A percentile compares a stretch with the other conserved stretches of the same genome.
Evolutionary conservation across 2,797 vertebrate genomes (phyloP).

Genomic region (Argya squamiceps): DNA sequence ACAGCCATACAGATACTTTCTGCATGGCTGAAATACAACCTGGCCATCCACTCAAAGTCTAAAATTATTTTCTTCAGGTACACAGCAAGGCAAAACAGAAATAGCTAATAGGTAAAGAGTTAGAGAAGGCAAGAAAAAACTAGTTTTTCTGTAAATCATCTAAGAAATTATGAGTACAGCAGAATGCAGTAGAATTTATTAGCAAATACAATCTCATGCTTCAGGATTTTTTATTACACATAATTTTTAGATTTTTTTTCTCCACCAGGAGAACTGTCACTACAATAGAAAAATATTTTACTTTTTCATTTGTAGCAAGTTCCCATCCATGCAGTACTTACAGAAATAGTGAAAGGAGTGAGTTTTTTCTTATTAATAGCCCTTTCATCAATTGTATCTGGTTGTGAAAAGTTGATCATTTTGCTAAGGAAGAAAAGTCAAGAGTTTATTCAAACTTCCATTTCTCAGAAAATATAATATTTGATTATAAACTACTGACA

Average conservation of each 20-base stretch:
- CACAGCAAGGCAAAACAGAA: background rate
- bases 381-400: conserved; percentile 95
- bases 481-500: background rate
- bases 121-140: background rate
- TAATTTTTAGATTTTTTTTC: background rate
- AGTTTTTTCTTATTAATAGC: conserved; percentile 96
- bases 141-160: background rate
- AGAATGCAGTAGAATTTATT: background rate
- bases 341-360: conserved; percentile 91
- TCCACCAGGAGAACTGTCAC: background rate
- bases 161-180: background rate
- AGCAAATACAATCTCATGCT: background rate
- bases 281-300: background rate
- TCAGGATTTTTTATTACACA: background rate
- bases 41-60: background rate
- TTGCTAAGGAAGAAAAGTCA: conserved; percentile 81
- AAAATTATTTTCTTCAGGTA: background rate
- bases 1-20: background rate
- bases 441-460: conserved; percentile 10
- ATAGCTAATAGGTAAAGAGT: background rate
- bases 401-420: conserved; percentile 96
- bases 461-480: background rate
- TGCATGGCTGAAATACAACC: background rate
- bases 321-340: conserved; percentile 77
- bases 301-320: background rate